Conservation (phyloP, 2,113 vertebrate species). For the Callopanchax toddi region DNA sequence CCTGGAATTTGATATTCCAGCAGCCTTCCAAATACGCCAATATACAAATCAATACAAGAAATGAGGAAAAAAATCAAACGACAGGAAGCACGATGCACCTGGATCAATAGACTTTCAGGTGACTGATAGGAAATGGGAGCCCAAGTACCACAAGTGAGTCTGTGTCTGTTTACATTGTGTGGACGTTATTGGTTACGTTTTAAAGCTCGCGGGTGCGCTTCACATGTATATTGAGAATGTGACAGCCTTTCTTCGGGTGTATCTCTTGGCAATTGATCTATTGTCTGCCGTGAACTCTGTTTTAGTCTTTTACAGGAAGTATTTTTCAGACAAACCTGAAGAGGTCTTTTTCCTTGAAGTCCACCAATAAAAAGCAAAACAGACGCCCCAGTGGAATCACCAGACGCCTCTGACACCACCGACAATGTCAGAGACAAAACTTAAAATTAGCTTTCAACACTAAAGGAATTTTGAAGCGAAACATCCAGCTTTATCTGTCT, state of each 20-base stretch:
- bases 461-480: conserved; percentile 16
- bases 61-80: conserved; percentile 64
- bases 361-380: conserved; percentile 60
- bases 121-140: conserved; percentile 63
- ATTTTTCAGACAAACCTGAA: conserved; percentile 49
- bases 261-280: conserved; percentile 35
- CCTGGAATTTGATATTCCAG: conserved; percentile 66
- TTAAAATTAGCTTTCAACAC: conserved; percentile 19
- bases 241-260: conserved; percentile 43
- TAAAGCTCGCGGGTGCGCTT: conserved; percentile 10
- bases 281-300: conserved; percentile 52
- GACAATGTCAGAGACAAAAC: conserved; percentile 11
- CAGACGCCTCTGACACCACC: conserved; percentile 14
- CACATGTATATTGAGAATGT: conserved; percentile 30
- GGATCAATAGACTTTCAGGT: conserved; percentile 72
- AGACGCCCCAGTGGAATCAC: conserved; percentile 11
- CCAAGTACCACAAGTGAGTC: conserved; percentile 15
- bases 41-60: conserved; percentile 69
- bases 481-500: conserved; percentile 55
- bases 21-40: conserved; percentile 54
- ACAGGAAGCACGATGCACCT: conserved; percentile 67
- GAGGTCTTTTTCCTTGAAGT: conserved; percentile 34
- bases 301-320: conserved; percentile 59
- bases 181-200: conserved; percentile 24
- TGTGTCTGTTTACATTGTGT: conserved; percentile 38